These are phyloP conservation scores for Byasa hedistus DNA, from an alignment of 2,888 invertebrate species.

Conservation along the genomic window DNA sequence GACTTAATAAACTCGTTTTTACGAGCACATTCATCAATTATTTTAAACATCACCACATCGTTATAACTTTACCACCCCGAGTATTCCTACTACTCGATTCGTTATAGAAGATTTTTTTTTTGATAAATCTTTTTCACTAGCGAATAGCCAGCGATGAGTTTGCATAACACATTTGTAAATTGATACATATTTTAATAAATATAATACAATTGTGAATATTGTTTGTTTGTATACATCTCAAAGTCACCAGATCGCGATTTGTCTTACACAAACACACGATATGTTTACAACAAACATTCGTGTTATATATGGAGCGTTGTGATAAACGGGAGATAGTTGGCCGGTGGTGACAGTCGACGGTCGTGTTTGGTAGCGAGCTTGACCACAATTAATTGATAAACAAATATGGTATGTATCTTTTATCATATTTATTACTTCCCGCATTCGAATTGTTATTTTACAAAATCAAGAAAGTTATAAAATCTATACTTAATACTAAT, in stretches of 20 bases:
- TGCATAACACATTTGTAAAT: constrained; percentile 11
- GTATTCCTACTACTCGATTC: no score
- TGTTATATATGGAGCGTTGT: constrained; percentile 19
- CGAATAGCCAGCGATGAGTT: neutral
- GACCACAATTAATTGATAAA: constrained; percentile 1
- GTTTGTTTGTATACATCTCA: constrained; percentile 18
- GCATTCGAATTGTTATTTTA: neutral
- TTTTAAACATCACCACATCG: no score
- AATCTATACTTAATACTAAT: no score
- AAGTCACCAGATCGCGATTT: constrained; percentile 24
- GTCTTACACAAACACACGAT: constrained; percentile 17
- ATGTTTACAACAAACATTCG: constrained; percentile 20
- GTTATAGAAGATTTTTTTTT: no score
- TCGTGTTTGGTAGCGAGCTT: neutral
- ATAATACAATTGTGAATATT: constrained; percentile 8
- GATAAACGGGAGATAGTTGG: constrained; percentile 23
- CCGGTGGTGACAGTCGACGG: neutral
- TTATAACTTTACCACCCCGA: no score
- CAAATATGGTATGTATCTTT: constrained; percentile 6
- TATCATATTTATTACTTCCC: neutral
- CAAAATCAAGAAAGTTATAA: neutral
- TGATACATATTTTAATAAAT: constrained; percentile 13
- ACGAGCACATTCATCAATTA: no score
- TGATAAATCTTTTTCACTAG: no score
- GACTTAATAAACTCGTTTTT: no score